Evolutionary conservation across 1,140 invertebrate genomes (phyloP), one percentile per base, ranked within the genome.

Genomic region (Agraylea sexmaculata): DNA sequence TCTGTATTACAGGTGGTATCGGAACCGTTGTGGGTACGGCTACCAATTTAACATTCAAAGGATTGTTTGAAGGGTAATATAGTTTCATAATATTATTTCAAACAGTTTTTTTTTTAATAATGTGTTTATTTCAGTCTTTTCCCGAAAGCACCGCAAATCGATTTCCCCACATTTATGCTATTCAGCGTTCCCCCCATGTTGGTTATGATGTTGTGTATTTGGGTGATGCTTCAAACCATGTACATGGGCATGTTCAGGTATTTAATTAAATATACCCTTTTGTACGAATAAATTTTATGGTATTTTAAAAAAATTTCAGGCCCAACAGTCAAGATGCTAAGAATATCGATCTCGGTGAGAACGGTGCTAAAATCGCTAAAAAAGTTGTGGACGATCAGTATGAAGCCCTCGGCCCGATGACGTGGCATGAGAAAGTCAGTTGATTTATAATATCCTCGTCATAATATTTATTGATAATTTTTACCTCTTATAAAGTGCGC

Each of bases 1-100:
- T 13, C 11, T 21, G n/a, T 8, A 29, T 44, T 40, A 21, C 17
- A 49, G 47, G 89, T 3, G 90, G 90, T 4, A 83, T 80, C 29
- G 83, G 83, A 1, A 87, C 85, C 1, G 60, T 94, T 2, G 88
- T 89, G 2, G 90, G 89, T 3, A 89, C 87, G 1, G 83, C 80
- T 4, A 87, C 88, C 16, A 94, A 94, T 63, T 69, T 92, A 8
- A 83, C 88, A 1, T 77, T 90, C 44, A 87, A 84, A 56, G 82
- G 78, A 10, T 74, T 81, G 37, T 74, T 75, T 40, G 77, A 83
- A 42, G 62, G 58, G 73, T 82, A 62, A 64, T 58, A 43, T 25
- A 27, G 6, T 13, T 25, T 11, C 23, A 42, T 36, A 29, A 12
- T 40, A 34, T 40, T 32, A 29, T 40, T 42, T 27, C 16, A 23